Conservation (phyloP, 2,113 vertebrate genomes). For the Gopherus evgoodei region DNA sequence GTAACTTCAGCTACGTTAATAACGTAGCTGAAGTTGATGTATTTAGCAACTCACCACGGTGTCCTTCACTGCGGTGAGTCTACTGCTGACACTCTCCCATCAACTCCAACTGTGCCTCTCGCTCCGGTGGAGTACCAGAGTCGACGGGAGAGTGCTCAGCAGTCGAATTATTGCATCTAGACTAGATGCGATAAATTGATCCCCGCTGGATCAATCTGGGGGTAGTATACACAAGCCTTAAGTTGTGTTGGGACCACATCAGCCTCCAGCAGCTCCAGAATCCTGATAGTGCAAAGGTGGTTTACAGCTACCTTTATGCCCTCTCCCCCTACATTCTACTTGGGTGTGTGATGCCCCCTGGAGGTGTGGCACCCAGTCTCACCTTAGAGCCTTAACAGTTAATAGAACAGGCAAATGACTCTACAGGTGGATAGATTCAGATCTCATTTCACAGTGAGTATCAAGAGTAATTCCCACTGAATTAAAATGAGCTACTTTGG, state of each 20-base stretch:
- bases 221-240: too few relatives aligned
- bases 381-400: background rate
- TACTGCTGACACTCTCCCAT: too few relatives aligned
- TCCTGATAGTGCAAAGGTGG: background rate
- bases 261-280: fast-evolving
- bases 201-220: too few relatives aligned
- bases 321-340: background rate
- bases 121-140: too few relatives aligned
- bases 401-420: background rate
- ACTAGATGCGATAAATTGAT: too few relatives aligned
- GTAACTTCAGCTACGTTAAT: too few relatives aligned
- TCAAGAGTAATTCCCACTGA: background rate
- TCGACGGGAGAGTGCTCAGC: too few relatives aligned
- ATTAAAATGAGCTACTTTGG: background rate
- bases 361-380: background rate
- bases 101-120: too few relatives aligned
- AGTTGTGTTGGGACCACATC: background rate
- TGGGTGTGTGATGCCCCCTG: background rate
- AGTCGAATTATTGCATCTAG: too few relatives aligned
- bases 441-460: background rate
- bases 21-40: too few relatives aligned
- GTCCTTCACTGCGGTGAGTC: too few relatives aligned
- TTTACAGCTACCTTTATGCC: background rate
- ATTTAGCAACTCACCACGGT: too few relatives aligned
- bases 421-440: background rate